Conservation (phyloP, 1,140 invertebrate genomes). For the Cotesia chilonis region DNA sequence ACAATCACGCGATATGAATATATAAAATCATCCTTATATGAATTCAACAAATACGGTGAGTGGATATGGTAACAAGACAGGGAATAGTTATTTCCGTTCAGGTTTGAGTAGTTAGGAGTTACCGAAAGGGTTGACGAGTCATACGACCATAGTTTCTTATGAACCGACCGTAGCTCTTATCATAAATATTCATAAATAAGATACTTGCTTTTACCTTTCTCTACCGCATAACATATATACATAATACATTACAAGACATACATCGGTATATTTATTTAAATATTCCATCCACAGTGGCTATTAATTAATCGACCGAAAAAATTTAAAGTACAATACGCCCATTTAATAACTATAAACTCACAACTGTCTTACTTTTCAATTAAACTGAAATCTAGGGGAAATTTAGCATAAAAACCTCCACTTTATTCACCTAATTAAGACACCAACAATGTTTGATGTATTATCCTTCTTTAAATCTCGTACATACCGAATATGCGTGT, state of each 20-base stretch:
- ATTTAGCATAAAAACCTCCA: constrained; percentile 31
- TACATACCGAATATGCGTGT: constrained; percentile 24
- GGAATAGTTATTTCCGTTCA: constrained; percentile 22
- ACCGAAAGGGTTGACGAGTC: constrained; percentile 27
- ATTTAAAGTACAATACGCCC: constrained; percentile 16
- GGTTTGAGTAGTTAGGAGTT: constrained; percentile 10
- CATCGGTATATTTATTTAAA: background rate
- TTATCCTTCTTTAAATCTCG: constrained; percentile 24
- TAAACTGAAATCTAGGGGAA: constrained; percentile 48
- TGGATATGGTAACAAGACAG: constrained; percentile 25
- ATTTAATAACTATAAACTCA: background rate
- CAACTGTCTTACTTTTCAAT: constrained; percentile 32
- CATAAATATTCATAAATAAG: constrained; percentile 57
- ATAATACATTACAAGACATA: background rate
- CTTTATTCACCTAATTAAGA: constrained; percentile 49
- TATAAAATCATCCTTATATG: constrained; percentile 21
- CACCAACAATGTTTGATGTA: constrained; percentile 44
- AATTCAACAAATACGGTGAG: constrained; percentile 1
- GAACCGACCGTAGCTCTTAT: background rate
- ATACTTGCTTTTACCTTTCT: constrained; percentile 31
- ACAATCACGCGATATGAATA: constrained; percentile 32
- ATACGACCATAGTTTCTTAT: constrained; percentile 11
- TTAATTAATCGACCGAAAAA: constrained; percentile 12
- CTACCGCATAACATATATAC: background rate
- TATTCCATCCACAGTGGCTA: too few relatives aligned